A percentile compares a stretch with the other conserved stretches of the same genome.
Evolutionary conservation across 2,113 vertebrate genomes (phyloP).

Genomic region (Pleuronectes platessa): DNA sequence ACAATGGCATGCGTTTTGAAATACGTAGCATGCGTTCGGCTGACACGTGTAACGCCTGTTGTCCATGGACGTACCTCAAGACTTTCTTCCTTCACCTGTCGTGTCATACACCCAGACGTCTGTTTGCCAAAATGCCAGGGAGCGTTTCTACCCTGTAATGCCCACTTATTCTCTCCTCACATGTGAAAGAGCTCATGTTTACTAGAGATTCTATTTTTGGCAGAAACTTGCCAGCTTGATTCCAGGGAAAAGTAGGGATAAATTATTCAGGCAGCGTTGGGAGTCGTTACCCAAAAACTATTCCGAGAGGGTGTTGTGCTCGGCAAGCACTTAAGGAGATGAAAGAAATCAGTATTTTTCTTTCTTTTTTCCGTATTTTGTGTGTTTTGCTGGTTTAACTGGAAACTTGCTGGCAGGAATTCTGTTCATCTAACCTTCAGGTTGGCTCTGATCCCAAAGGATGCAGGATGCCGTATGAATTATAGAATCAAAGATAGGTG

Average conservation of each 20-base stretch:
- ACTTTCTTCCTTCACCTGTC: constrained; percentile 21
- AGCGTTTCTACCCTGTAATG: constrained; percentile 56
- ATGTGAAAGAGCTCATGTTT: constrained; percentile 63
- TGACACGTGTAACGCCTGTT: neutral
- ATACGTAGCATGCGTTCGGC: constrained; percentile 2
- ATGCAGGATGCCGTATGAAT: constrained; percentile 2
- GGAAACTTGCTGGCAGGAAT: constrained; percentile 19
- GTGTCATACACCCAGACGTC: constrained; percentile 31
- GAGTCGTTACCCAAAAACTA: constrained; percentile 67
- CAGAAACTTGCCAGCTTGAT: constrained; percentile 53
- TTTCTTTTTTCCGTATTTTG: neutral
- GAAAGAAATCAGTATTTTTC: constrained; percentile 54
- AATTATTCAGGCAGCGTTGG: constrained; percentile 70
- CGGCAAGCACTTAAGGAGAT: constrained; percentile 63
- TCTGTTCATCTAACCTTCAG: constrained; percentile 28
- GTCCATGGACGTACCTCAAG: constrained; percentile 22
- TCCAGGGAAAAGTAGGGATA: constrained; percentile 55
- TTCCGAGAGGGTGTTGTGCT: constrained; percentile 59
- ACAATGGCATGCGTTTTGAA: neutral
- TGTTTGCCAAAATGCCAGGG: constrained; percentile 45
- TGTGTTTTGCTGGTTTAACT: constrained; percentile 38
- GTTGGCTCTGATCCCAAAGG: constrained; percentile 8
- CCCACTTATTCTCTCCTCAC: constrained; percentile 45
- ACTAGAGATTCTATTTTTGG: constrained; percentile 68
- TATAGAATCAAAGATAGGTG: neutral